Percentiles rank a stretch among this genome's conserved stretches.
phyloP scores from a whole-genome alignment of 2,113 vertebrate genomes.

The Heptranchias perlo region DNA sequence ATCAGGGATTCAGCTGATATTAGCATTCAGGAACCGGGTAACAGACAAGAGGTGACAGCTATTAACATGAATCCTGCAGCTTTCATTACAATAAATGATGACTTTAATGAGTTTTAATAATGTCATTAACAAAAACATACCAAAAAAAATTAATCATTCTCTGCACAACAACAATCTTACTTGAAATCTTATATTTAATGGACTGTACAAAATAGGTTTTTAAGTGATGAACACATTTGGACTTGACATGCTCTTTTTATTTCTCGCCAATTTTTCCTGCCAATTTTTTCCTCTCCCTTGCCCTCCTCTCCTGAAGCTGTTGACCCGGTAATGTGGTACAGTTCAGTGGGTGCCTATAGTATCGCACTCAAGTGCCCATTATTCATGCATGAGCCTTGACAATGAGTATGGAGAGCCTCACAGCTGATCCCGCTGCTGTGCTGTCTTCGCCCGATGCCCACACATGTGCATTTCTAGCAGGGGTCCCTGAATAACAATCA shows the following conservation, averaged over 20 bases:
- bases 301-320: neutral
- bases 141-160: slow-evolving; percentile 26
- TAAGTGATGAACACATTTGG: slow-evolving; percentile 10
- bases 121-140: slow-evolving; percentile 25
- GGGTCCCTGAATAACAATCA: neutral
- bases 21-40: slow-evolving; percentile 15
- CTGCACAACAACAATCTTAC: slow-evolving; percentile 4
- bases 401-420: neutral
- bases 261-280: neutral
- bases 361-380: neutral
- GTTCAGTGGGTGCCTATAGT: neutral
- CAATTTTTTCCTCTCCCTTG: neutral
- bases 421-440: neutral
- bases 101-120: slow-evolving; percentile 32
- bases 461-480: too few species aligned
- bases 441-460: neutral
- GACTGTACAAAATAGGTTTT: neutral
- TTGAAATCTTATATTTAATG: slow-evolving; percentile 6
- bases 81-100: slow-evolving; percentile 8
- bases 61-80: slow-evolving; percentile 20
- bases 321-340: neutral
- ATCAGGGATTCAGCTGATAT: neutral
- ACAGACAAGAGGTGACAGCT: slow-evolving; percentile 11
- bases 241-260: neutral
- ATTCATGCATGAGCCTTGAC: neutral